These are phyloP conservation scores for Sympetrum striolatum DNA, from an alignment of 2,888 invertebrate species.

Conservation along the genomic window DNA sequence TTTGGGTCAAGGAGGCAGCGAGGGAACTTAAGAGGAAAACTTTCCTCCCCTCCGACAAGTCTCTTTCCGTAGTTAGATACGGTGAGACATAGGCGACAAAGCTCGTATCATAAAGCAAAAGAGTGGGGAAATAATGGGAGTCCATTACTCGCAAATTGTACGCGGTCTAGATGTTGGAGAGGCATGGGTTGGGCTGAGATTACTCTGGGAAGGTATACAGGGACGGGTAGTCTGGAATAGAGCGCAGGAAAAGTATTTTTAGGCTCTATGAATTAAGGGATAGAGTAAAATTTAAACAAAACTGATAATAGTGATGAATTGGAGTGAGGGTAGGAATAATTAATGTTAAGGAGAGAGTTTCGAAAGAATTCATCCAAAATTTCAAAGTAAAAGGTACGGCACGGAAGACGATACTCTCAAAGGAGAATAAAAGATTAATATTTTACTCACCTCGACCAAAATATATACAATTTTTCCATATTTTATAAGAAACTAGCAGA, in stretches of 20 bases:
- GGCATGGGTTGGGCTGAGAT: not conserved
- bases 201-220: not conserved
- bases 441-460: too few species aligned
- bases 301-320: not conserved
- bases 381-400: too few species aligned
- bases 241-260: not conserved
- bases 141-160: not conserved
- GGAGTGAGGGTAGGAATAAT: not conserved
- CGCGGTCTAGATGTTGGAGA: not conserved
- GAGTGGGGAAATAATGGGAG: slow-evolving; percentile 20
- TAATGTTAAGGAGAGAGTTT: not conserved
- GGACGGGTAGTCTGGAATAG: not conserved
- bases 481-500: too few species aligned
- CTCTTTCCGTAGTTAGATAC: not conserved
- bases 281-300: not conserved
- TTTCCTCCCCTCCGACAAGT: not conserved
- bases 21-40: not conserved
- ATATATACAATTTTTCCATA: too few species aligned
- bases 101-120: not conserved
- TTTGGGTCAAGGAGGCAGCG: not conserved
- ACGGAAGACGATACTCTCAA: too few species aligned
- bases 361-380: too few species aligned
- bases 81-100: slow-evolving; percentile 8
- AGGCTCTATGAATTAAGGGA: not conserved
- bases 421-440: too few species aligned